These are phyloP conservation scores for Lontra canadensis DNA, from an alignment of 2,113 vertebrate species.

Conservation along the genomic window DNA sequence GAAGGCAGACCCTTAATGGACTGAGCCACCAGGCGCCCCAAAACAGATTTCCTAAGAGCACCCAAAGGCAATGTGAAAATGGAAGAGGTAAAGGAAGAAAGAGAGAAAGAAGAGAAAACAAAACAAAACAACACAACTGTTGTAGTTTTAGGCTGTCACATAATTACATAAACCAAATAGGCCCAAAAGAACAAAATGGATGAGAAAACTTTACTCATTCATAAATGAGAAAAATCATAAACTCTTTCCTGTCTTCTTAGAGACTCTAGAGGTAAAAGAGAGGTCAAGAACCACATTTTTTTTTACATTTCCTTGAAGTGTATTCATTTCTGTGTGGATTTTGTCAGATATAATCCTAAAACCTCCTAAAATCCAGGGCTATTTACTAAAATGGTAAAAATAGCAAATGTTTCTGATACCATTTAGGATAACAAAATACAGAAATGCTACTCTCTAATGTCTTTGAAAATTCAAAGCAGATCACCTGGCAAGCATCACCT, in stretches of 20 bases:
- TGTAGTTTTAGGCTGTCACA: not conserved
- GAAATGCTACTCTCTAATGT: not conserved
- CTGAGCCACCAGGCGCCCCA: not conserved
- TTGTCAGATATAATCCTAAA: not conserved
- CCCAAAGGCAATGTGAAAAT: not conserved
- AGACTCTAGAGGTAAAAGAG: not conserved
- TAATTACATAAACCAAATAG: constrained; percentile 8
- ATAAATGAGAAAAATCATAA: not conserved
- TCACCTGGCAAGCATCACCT: not conserved
- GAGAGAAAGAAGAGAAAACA: not conserved
- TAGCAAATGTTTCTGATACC: not conserved
- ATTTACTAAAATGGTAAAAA: constrained; percentile 46
- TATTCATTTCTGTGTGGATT: not conserved
- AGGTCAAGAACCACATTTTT: not conserved
- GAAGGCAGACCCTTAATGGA: too few relatives aligned
- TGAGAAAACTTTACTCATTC: not conserved
- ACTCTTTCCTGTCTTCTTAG: not conserved
- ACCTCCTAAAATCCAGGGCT: not conserved
- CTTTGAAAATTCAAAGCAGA: not conserved
- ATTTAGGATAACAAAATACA: not conserved
- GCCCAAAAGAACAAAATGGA: not conserved
- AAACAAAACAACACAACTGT: not conserved
- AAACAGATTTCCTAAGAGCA: not conserved
- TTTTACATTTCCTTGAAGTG: not conserved
- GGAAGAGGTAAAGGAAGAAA: not conserved